Conservation (phyloP, 2,113 vertebrate species). For the Oreochromis aureus region DNA sequence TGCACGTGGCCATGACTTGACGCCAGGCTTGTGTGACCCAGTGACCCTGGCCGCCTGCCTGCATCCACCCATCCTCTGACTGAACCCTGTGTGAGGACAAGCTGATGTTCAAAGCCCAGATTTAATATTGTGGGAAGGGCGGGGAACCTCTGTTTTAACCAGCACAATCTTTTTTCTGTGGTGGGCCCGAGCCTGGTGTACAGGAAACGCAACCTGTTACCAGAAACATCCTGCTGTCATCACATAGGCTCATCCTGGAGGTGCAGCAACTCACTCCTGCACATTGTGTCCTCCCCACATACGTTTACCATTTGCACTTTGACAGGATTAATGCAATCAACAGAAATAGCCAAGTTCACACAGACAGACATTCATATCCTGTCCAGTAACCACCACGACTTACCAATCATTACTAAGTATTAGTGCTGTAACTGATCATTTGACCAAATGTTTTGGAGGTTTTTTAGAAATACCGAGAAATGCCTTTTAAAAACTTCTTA, state of each 20-base stretch:
- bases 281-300: background rate
- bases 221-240: conserved; percentile 8
- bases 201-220: conserved; percentile 37
- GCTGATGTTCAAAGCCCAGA: background rate
- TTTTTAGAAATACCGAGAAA: background rate
- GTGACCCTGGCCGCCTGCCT: conserved; percentile 1
- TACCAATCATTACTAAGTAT: background rate
- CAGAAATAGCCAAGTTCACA: background rate
- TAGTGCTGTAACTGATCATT: background rate
- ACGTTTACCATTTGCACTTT: background rate
- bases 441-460: background rate
- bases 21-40: conserved; percentile 17
- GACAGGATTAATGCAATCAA: background rate
- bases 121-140: background rate
- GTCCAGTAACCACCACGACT: background rate
- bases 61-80: background rate
- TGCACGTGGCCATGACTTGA: background rate
- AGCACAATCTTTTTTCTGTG: background rate
- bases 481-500: background rate
- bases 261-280: background rate
- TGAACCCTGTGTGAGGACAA: background rate
- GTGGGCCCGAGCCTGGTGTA: background rate
- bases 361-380: background rate
- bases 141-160: background rate
- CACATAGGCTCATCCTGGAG: background rate